Base-by-base conservation (phyloP, 1,140 invertebrate genomes). In the Metaphire vulgaris region DNA sequence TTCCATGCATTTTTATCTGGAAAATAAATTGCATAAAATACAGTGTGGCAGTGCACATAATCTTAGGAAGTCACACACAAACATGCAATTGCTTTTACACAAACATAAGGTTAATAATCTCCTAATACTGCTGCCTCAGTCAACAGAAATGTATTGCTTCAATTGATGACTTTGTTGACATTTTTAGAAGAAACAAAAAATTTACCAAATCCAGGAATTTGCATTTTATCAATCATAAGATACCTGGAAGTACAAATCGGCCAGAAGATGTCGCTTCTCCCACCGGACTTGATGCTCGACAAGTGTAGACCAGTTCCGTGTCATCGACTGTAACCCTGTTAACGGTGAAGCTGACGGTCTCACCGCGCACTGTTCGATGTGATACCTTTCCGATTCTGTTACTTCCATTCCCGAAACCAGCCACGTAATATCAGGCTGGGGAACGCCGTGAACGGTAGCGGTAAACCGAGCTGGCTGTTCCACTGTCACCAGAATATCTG, bases 251-350 rank as follows among this genome's bases (percentile, higher is more conserved):
- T 81, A 93, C 90, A 0, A 97, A 87, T 0, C 92, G 93, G 1
- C 93, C 93, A 26, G 94, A 94, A 41, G 94, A 96, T 0, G 95
- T 93, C n/a, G 95, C 95, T 89, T 95, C 91, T 74, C 96, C 96
- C 72, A 96, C 88, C 80, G 95, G 91, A 84, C 98, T 98, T n/a
- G 90, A 90, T n/a, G 95, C 96, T 78, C 93, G 90, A 85, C 95
- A 97, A 14, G 93, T 95, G 82, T 98, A 98, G n/a, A 80, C 80
- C 31, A 80, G 78, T 15, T 82, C 79, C 1, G 80, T 69, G 70
- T 86, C 82, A 56, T 86, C 83, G 26, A 78, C 72, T 64, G 79
- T 81, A 66, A 83, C 80, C 72, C 82, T 81, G 71, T 74, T 79
- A 70, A 84, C 81, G 79, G 82, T 82, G 78, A 83, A 76, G 30